Conservation (phyloP, 1,140 invertebrate genomes). For the Phthorimaea operculella region DNA sequence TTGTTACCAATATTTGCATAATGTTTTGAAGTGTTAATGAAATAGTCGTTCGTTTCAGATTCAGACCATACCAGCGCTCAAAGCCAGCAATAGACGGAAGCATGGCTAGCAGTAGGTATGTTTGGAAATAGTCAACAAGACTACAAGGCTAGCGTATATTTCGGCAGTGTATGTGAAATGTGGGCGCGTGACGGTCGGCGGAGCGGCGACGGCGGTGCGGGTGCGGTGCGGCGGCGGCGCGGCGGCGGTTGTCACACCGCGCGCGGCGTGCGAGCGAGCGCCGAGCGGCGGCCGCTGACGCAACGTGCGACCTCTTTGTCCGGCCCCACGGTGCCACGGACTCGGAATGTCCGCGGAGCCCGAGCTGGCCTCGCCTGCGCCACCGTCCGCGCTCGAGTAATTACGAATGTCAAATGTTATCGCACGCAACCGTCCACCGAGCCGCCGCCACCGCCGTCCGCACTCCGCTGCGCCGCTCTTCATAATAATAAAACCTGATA, state of each 20-base stretch:
- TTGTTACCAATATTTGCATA: neutral
- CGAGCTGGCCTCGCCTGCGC: slow-evolving; percentile 39
- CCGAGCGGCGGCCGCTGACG: slow-evolving; percentile 38
- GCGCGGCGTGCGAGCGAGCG: slow-evolving; percentile 15
- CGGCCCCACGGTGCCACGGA: slow-evolving; percentile 46
- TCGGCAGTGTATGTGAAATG: slow-evolving; percentile 44
- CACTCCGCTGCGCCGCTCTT: slow-evolving; percentile 64
- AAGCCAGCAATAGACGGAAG: slow-evolving; percentile 19
- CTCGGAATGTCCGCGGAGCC: slow-evolving; percentile 52
- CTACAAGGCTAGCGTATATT: slow-evolving; percentile 42
- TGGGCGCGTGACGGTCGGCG: slow-evolving; percentile 22
- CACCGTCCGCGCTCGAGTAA: slow-evolving; percentile 51
- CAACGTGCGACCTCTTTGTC: slow-evolving; percentile 63
- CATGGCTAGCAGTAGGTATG: slow-evolving; percentile 14
- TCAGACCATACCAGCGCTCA: neutral
- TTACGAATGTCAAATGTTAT: slow-evolving; percentile 68
- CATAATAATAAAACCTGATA: slow-evolving; percentile 69
- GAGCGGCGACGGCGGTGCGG: slow-evolving; percentile 16
- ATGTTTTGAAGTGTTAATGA: slow-evolving; percentile 1
- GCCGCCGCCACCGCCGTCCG: slow-evolving; percentile 39
- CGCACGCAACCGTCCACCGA: slow-evolving; percentile 61
- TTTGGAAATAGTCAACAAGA: slow-evolving; percentile 39
- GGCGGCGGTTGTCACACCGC: slow-evolving; percentile 25
- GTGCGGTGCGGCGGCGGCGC: slow-evolving; percentile 11
- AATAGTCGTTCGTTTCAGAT: neutral